A percentile compares a stretch with the other conserved stretches of the same genome.
Evolutionary conservation across 2,888 invertebrate genomes (phyloP).

Genomic region (Athalia cordata): DNA sequence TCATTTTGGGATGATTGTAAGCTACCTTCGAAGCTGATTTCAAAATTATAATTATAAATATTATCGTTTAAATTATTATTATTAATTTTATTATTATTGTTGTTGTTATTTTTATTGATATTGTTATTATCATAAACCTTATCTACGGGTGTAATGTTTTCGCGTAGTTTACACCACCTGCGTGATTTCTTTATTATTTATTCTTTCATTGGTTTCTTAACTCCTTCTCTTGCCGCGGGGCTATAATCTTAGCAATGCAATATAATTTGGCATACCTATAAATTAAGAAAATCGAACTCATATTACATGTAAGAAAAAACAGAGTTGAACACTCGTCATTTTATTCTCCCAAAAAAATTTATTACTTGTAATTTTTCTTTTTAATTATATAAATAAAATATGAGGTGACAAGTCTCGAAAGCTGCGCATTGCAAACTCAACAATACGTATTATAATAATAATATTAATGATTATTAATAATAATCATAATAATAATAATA

Average conservation of each 20-base stretch:
- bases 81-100: conserved; percentile 11
- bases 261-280: background rate
- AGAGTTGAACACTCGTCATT: no score
- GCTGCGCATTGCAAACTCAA: background rate
- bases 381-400: background rate
- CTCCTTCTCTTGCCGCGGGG: background rate
- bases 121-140: background rate
- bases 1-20: no score
- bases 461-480: background rate
- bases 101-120: background rate
- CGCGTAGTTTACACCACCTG: conserved; percentile 23
- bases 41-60: conserved; percentile 3
- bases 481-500: conserved; percentile 2
- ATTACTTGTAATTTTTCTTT: background rate
- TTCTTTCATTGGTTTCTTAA: background rate
- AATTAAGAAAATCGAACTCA: background rate
- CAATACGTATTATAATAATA: background rate
- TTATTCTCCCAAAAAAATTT: no score
- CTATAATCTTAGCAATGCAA: conserved; percentile 5
- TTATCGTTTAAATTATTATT: background rate
- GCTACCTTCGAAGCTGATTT: no score
- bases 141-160: background rate
- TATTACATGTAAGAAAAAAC: no score
- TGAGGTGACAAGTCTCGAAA: conserved; percentile 14
- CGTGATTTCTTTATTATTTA: background rate